A percentile compares a stretch with the other conserved stretches of the same genome.
These are phyloP conservation scores for Endotricha flammealis DNA, from an alignment of 2,888 invertebrate species.

Conservation along the genomic window DNA sequence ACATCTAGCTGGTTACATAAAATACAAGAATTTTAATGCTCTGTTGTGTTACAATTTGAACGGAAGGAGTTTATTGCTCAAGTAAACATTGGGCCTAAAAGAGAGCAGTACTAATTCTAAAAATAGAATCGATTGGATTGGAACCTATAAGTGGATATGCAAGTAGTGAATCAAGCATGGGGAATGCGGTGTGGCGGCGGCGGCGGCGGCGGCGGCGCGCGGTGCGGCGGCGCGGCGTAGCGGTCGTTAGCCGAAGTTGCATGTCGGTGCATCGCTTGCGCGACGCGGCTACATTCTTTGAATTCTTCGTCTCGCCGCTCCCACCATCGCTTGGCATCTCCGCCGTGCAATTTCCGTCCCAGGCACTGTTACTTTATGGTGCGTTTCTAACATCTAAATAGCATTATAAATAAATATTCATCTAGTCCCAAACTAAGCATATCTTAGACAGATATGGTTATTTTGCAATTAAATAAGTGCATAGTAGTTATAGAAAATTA, in stretches of 20 bases:
- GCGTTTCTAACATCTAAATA: neutral
- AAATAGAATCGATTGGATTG: neutral
- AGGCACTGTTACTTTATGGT: neutral
- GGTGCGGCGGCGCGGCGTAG: slow-evolving; percentile 31
- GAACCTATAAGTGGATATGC: slow-evolving; percentile 6
- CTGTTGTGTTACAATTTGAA: too few relatives aligned
- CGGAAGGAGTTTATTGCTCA: too few relatives aligned
- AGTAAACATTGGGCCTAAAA: too few relatives aligned
- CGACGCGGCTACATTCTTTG: slow-evolving; percentile 50
- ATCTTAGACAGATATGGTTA: too few relatives aligned
- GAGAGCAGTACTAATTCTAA: too few relatives aligned
- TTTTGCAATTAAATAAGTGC: too few relatives aligned
- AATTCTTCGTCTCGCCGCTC: slow-evolving; percentile 47
- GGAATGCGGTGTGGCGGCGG: slow-evolving; percentile 27
- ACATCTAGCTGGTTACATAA: too few relatives aligned
- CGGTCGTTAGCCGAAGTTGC: slow-evolving; percentile 49
- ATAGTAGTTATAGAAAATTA: too few relatives aligned
- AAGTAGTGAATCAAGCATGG: slow-evolving; percentile 35
- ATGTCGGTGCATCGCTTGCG: slow-evolving; percentile 37
- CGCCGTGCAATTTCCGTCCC: neutral
- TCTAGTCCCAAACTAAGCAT: too few relatives aligned
- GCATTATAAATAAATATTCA: neutral
- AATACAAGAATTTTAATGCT: too few relatives aligned
- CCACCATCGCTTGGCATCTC: slow-evolving; percentile 11
- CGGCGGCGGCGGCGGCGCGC: slow-evolving; percentile 19